Conservation (phyloP, 1,140 invertebrate genomes). For the Drosophila asahinai region DNA sequence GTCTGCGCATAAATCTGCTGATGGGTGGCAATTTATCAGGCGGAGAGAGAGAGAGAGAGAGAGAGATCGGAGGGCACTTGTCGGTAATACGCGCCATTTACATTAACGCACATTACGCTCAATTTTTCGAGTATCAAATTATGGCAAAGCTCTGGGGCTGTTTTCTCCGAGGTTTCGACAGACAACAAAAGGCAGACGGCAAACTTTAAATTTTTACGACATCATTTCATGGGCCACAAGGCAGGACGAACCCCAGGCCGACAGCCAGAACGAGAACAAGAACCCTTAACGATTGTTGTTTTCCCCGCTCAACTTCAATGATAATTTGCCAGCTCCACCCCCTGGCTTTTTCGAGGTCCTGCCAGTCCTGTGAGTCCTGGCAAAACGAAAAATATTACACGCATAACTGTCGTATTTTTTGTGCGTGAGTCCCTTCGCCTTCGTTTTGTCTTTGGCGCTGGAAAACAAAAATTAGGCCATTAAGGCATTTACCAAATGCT, state of each 20-base stretch:
- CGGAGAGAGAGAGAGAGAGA: constrained; percentile 23
- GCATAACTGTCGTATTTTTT: constrained; percentile 79
- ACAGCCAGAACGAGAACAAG: constrained; percentile 16
- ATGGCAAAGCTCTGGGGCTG: constrained; percentile 48
- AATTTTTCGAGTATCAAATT: constrained; percentile 79
- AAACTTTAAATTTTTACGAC: constrained; percentile 84
- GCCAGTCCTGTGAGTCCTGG: constrained; percentile 14
- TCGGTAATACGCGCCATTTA: constrained; percentile 84
- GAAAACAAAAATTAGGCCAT: constrained; percentile 83
- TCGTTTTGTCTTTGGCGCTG: constrained; percentile 39
- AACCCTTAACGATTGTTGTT: constrained; percentile 70
- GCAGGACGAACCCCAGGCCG: constrained; percentile 16
- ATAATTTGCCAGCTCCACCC: constrained; percentile 62
- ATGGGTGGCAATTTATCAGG: constrained; percentile 36
- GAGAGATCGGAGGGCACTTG: constrained; percentile 53
- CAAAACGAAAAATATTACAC: constrained; percentile 76
- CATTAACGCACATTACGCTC: constrained; percentile 83
- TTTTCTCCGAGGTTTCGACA: constrained; percentile 34
- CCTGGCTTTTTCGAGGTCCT: constrained; percentile 12
- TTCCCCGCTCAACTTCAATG: constrained; percentile 58
- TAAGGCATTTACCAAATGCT: constrained; percentile 83
- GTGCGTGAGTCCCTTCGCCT: constrained; percentile 10
- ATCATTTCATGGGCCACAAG: constrained; percentile 83
- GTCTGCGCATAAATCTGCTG: constrained; percentile 59
- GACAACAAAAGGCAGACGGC: constrained; percentile 51